Percentiles rank a stretch among this genome's conserved stretches.
Evolutionary conservation across 2,797 vertebrate genomes (phyloP).

Genomic region (Eurystomus glaucurus): DNA sequence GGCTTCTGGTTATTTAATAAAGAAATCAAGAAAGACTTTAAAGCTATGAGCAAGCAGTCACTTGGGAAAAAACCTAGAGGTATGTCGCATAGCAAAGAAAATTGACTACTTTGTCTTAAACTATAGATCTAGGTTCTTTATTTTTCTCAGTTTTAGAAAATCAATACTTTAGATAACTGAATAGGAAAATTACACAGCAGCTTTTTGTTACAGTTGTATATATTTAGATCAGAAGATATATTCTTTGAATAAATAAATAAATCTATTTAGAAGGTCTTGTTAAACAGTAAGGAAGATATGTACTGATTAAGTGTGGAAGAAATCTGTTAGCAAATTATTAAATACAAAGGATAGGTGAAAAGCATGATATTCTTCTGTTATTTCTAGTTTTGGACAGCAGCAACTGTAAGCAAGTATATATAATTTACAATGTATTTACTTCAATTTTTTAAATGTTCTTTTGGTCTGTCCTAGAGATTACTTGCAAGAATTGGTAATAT

Average conservation of each 20-base stretch:
- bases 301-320: not conserved
- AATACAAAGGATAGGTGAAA: not conserved
- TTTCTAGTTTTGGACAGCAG: not conserved
- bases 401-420: not conserved
- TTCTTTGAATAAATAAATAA: not conserved
- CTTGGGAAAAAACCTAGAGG: not conserved
- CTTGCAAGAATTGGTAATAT: not conserved
- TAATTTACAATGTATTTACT: not conserved
- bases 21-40: slow-evolving; percentile 49
- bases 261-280: not conserved
- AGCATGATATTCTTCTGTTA: not conserved
- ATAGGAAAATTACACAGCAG: not conserved
- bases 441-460: not conserved
- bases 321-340: not conserved
- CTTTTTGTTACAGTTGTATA: not conserved
- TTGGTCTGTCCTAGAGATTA: not conserved
- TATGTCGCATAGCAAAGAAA: slow-evolving; percentile 49
- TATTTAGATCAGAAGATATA: not conserved
- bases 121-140: slow-evolving; percentile 1
- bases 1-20: slow-evolving; percentile 68
- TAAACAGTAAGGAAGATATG: not conserved
- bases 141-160: slow-evolving; percentile 37
- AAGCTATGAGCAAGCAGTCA: slow-evolving; percentile 39
- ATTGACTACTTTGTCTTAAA: not conserved
- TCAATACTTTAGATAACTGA: not conserved